Evolutionary conservation across 2,113 vertebrate species (phyloP), one percentile per base, ranked within the genome.

Genomic region (Genyomyrus donnyi): DNA sequence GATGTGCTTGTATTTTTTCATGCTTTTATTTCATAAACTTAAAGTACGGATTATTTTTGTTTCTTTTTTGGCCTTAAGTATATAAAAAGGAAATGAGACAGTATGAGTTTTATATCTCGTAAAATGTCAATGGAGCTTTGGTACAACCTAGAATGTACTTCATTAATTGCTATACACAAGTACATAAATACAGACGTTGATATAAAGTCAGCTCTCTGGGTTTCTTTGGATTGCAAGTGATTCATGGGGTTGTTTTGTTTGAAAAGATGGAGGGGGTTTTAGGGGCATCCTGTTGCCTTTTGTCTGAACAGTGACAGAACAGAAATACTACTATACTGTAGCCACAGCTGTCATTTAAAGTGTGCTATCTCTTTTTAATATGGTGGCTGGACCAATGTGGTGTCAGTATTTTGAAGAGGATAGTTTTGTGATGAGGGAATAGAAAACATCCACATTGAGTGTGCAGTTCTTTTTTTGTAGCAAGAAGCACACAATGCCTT

Each of bases 231-330:
- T 93, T 95, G 93, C 95, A 83, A 92, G 94, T 94, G 95, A 94
- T 93, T 95, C 92, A 93, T 94, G 92, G 92, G 93, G 94, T 94
- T 95, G 95, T 95, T 94, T 95, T 96, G 93, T 95, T 95, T 94
- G 93, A 91, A 92, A 93, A 93, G 93, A 93, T 94, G 92, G 90
- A 89, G 91, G 91, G 89, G 92, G 91, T 58, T 56, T 89, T 88
- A 83, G 90, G 85, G 90, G 58, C 94, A 94, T 94, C 94, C 94
- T 94, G 93, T 94, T 93, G 94, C 92, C 93, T 94, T 96, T 96
- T 96, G 96, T 96, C 92, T 95, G 92, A 92, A 90, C 90, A 93
- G 92, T 93, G 91, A 93, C 93, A 84, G 87, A 91, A 92, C 92
- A 91, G 90, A 92, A 92, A 92, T 91, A 91, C 93, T 89, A 92